These are phyloP conservation scores for Pipa parva DNA, from an alignment of 2,113 vertebrate species.

Conservation along the genomic window DNA sequence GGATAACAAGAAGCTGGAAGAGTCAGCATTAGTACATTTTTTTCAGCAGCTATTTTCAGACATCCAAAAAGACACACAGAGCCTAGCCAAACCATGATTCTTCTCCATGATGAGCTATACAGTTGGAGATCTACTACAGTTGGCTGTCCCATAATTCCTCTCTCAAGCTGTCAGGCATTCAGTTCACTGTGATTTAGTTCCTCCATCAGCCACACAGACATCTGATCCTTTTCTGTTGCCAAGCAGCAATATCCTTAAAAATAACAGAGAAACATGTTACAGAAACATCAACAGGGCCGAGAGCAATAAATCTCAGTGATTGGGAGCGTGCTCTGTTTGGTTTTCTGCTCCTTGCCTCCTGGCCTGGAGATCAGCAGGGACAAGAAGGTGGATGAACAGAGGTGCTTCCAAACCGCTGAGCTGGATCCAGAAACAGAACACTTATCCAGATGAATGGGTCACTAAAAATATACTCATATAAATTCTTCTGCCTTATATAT, in stretches of 20 bases:
- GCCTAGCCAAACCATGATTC: background rate
- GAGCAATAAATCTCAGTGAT: slow-evolving; percentile 60
- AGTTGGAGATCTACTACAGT: slow-evolving; percentile 8
- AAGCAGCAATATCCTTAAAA: slow-evolving; percentile 58
- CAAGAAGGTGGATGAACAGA: slow-evolving; percentile 50
- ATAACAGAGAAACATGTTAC: slow-evolving; percentile 57
- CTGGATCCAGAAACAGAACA: slow-evolving; percentile 47
- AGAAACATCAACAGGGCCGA: slow-evolving; percentile 55
- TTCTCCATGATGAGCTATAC: background rate
- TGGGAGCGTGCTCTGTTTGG: slow-evolving; percentile 51
- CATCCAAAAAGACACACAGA: background rate
- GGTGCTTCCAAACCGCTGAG: slow-evolving; percentile 56
- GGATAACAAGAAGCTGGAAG: background rate
- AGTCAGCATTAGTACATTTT: background rate
- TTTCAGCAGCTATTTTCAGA: background rate
- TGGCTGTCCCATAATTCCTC: slow-evolving; percentile 28
- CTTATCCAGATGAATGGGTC: slow-evolving; percentile 4
- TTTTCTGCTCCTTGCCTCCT: slow-evolving; percentile 50
- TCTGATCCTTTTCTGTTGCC: slow-evolving; percentile 60
- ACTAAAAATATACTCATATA: slow-evolving; percentile 6
- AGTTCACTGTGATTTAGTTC: slow-evolving; percentile 63
- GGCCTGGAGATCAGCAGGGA: slow-evolving; percentile 33
- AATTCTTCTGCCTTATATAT: too few relatives aligned
- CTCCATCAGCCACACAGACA: slow-evolving; percentile 55
- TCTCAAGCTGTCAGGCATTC: slow-evolving; percentile 49